Percentiles rank a stretch among this genome's conserved stretches.
phyloP scores from a whole-genome alignment of 2,113 vertebrate genomes.

The Porphyrio hochstetteri region DNA sequence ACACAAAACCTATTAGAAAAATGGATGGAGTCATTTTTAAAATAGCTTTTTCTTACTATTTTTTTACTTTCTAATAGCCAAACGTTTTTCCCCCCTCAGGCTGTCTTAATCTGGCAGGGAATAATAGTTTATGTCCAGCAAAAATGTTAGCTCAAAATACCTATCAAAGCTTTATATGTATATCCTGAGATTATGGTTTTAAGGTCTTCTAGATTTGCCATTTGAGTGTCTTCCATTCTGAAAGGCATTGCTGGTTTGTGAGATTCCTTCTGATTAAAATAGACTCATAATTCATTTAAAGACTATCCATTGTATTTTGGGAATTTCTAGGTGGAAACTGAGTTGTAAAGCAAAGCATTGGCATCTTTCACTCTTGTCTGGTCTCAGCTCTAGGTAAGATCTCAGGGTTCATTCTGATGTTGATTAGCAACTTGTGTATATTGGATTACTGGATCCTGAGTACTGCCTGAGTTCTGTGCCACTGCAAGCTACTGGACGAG shows the following conservation, averaged over 20 bases:
- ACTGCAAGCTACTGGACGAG: not conserved
- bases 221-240: not conserved
- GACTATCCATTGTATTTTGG: not conserved
- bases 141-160: slow-evolving; percentile 6
- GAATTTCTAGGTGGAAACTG: not conserved
- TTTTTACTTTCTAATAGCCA: not conserved
- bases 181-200: not conserved
- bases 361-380: not conserved
- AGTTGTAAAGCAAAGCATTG: not conserved
- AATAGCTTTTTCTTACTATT: slow-evolving; percentile 13
- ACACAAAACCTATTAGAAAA: slow-evolving; percentile 17
- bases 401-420: not conserved
- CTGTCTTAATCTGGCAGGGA: not conserved
- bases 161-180: not conserved
- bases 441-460: not conserved
- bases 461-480: not conserved
- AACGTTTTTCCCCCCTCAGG: not conserved
- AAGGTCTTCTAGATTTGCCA: not conserved
- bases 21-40: not conserved
- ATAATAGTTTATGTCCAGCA: not conserved
- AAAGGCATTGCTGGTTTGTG: not conserved
- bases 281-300: not conserved
- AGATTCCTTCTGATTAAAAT: not conserved
- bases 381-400: not conserved
- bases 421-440: not conserved